phyloP scores from a whole-genome alignment of 2,797 vertebrate genomes.

The Poeciliopsis presidionis region DNA sequence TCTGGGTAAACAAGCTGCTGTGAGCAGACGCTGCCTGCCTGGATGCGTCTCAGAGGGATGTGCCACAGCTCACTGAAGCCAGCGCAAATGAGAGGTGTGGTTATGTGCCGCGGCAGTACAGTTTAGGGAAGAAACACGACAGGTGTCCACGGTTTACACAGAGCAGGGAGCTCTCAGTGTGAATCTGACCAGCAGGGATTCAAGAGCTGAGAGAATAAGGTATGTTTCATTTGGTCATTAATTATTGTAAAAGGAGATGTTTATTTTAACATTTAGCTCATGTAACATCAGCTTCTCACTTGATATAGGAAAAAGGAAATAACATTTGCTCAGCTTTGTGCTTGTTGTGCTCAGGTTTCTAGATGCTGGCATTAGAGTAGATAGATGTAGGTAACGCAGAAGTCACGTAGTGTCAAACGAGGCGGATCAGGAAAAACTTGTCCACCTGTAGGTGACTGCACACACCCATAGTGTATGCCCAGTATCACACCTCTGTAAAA shows the following conservation, averaged over 20 bases:
- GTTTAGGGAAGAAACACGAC: conserved; percentile 27
- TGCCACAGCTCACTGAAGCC: conserved; percentile 31
- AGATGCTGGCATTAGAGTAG: background rate
- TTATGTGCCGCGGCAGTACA: conserved; percentile 31
- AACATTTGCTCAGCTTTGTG: background rate
- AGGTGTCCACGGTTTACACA: conserved; percentile 64
- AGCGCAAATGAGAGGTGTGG: conserved; percentile 64
- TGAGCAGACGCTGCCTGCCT: conserved; percentile 20
- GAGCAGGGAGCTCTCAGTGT: conserved; percentile 5
- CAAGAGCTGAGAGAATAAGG: conserved; percentile 36
- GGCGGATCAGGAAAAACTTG: conserved; percentile 67
- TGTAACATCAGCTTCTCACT: background rate
- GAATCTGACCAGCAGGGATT: conserved; percentile 12
- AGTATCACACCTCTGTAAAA: background rate
- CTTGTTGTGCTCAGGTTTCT: background rate
- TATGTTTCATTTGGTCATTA: conserved; percentile 27
- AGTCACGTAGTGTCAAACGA: background rate
- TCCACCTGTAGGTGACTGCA: conserved; percentile 7
- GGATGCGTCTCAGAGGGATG: conserved; percentile 17
- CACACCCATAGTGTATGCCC: background rate
- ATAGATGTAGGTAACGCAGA: background rate
- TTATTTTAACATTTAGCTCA: background rate
- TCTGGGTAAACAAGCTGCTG: conserved; percentile 7
- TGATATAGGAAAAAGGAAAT: background rate
- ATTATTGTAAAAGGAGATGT: background rate